phyloP scores from a whole-genome alignment of 2,888 invertebrate species.

The Rhorus exstirpatorius region DNA sequence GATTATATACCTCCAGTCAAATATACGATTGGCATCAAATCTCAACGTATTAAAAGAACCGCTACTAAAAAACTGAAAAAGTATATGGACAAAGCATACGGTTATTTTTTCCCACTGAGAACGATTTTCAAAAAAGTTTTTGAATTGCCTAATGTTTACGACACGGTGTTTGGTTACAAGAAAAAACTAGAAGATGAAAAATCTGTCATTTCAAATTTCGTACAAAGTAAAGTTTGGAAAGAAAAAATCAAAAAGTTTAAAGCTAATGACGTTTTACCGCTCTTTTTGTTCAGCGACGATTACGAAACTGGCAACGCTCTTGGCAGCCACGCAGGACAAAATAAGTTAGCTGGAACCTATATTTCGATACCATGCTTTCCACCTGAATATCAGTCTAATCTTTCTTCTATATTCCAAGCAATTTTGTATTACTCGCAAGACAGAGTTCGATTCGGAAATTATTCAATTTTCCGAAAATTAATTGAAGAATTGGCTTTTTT shows the following conservation, averaged over 20 bases:
- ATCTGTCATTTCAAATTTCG: conserved; percentile 21
- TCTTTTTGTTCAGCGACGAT: conserved; percentile 63
- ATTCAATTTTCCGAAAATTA: conserved; percentile 45
- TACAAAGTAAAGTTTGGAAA: conserved; percentile 12
- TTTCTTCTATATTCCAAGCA: conserved; percentile 56
- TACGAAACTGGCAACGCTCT: conserved; percentile 66
- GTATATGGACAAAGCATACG: no score
- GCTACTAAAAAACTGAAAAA: no score
- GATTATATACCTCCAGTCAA: no score
- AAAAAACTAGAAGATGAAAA: neutral
- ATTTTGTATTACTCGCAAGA: conserved; percentile 60
- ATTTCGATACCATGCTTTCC: conserved; percentile 56
- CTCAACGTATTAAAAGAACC: no score
- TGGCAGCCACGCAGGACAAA: conserved; percentile 59
- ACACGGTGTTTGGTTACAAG: neutral
- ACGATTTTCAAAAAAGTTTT: no score
- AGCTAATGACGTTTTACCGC: neutral
- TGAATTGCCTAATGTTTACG: neutral
- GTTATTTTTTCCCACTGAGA: no score
- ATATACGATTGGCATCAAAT: neutral
- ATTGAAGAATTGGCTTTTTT: conserved; percentile 62
- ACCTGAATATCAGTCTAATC: conserved; percentile 54
- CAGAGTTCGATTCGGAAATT: conserved; percentile 51
- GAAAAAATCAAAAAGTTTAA: neutral
- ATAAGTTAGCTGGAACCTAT: conserved; percentile 61